These are phyloP conservation scores for Colinus virginianus DNA, from an alignment of 2,113 vertebrate genomes.

Conservation along the genomic window DNA sequence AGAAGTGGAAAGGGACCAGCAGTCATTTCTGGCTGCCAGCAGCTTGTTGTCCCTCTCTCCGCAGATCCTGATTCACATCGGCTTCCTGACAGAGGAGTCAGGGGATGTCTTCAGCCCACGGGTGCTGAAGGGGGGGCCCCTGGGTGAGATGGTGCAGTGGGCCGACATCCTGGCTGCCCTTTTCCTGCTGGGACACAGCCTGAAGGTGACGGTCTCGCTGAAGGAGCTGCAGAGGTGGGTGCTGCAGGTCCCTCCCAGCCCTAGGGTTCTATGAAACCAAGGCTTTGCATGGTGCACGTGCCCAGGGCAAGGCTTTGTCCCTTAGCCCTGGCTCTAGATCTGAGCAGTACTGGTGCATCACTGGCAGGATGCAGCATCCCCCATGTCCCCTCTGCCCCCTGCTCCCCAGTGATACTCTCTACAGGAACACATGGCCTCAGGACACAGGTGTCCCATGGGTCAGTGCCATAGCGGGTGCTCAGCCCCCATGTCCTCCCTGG, in stretches of 20 bases:
- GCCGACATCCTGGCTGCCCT: conserved; percentile 94
- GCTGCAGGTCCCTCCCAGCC: not conserved
- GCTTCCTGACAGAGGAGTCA: conserved; percentile 96
- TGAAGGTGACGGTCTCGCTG: conserved; percentile 92
- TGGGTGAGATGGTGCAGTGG: conserved; percentile 99
- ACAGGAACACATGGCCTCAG: not conserved
- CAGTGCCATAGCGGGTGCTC: rapidly evolving
- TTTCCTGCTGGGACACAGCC: conserved; percentile 90
- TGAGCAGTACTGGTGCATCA: not conserved
- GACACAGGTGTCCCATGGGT: not conserved
- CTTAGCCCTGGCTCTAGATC: rapidly evolving
- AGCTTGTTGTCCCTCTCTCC: not conserved
- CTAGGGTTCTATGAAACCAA: not conserved
- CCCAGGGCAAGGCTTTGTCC: not conserved
- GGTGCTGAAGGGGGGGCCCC: conserved; percentile 94
- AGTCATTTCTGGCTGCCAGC: not conserved
- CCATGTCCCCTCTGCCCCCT: not conserved
- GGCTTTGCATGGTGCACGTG: not conserved
- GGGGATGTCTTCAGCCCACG: conserved; percentile 96
- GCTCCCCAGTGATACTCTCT: not conserved
- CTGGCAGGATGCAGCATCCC: not conserved
- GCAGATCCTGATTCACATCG: conserved; percentile 94
- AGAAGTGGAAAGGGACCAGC: not conserved
- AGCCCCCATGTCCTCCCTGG: rapidly evolving
- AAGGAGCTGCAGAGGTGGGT: conserved; percentile 97